phyloP scores from a whole-genome alignment of 2,888 invertebrate genomes.

The Gerris lacustris region DNA sequence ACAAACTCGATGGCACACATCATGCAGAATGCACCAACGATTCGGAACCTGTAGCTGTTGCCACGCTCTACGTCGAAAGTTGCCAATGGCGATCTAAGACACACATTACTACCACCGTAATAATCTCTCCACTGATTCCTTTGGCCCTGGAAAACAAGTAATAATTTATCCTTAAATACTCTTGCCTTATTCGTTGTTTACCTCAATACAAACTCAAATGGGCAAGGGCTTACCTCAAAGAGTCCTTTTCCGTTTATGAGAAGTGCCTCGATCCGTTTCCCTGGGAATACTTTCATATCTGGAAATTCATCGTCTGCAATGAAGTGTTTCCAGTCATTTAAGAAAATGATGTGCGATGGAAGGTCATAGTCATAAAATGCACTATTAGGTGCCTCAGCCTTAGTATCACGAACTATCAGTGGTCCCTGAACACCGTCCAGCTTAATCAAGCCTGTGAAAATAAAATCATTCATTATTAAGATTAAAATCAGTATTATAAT shows the following conservation, averaged over 20 bases:
- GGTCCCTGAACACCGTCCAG: slow-evolving; percentile 49
- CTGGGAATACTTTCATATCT: slow-evolving; percentile 21
- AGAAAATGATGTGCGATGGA: slow-evolving; percentile 43
- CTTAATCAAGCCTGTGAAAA: slow-evolving; percentile 44
- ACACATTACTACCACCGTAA: no score
- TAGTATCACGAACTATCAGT: slow-evolving; percentile 44
- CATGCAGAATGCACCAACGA: slow-evolving; percentile 45
- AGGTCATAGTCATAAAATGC: slow-evolving; percentile 40
- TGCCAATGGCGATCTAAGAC: slow-evolving; percentile 26
- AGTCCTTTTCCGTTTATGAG: not conserved
- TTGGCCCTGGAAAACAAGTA: no score
- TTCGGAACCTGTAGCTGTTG: slow-evolving; percentile 43
- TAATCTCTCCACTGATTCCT: no score
- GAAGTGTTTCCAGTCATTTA: slow-evolving; percentile 43
- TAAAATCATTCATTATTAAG: slow-evolving; percentile 18
- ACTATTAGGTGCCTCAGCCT: slow-evolving; percentile 35
- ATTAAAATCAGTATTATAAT: not conserved
- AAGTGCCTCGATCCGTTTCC: not conserved
- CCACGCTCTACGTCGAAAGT: slow-evolving; percentile 37
- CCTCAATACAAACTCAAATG: no score
- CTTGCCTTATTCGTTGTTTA: no score
- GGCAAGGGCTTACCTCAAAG: not conserved
- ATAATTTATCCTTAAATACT: no score
- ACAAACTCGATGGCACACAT: slow-evolving; percentile 42
- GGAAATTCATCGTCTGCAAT: slow-evolving; percentile 38